Conservation (phyloP, 1,140 invertebrate genomes). For the Platorchestia sp. region DNA sequence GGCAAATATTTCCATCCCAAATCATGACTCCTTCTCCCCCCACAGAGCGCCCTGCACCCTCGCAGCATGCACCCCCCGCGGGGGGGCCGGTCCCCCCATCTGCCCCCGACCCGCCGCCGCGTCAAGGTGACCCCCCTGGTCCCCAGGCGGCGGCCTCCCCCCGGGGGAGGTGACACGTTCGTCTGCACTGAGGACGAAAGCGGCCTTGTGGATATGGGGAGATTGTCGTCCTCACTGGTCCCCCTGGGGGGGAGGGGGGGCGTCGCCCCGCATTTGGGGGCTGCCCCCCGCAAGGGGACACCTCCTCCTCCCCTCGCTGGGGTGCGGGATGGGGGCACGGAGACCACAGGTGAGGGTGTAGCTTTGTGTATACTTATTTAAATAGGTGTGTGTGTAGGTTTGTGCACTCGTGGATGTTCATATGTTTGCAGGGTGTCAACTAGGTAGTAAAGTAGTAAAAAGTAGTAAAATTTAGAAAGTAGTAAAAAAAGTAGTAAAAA, state of each 20-base stretch:
- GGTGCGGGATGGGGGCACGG: too few relatives aligned
- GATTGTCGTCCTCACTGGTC: background rate
- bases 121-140: constrained; percentile 16
- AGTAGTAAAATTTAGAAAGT: too few relatives aligned
- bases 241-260: background rate
- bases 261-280: background rate
- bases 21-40: background rate
- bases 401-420: too few relatives aligned
- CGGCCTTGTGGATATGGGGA: background rate
- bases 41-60: background rate
- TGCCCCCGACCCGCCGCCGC: background rate
- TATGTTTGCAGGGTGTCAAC: too few relatives aligned
- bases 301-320: background rate
- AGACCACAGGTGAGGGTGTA: too few relatives aligned
- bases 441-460: too few relatives aligned
- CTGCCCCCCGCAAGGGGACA: background rate
- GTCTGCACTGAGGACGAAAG: background rate
- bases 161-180: background rate
- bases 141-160: background rate
- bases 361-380: too few relatives aligned
- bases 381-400: too few relatives aligned
- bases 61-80: background rate
- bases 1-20: background rate
- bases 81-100: background rate
- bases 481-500: too few relatives aligned